phyloP scores from a whole-genome alignment of 2,888 invertebrate genomes.

The Hermodice carunculata region DNA sequence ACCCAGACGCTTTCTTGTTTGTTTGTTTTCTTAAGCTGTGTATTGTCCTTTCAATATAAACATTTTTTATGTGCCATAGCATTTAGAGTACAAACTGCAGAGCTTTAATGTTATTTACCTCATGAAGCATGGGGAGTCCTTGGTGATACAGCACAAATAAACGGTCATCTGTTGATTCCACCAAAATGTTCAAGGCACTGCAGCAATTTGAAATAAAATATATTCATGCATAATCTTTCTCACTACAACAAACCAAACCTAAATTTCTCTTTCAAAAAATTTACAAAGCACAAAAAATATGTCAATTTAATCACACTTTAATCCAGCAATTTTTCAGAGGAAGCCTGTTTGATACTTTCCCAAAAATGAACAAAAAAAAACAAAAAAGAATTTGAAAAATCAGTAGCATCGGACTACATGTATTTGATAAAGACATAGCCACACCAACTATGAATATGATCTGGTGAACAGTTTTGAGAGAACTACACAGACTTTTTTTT shows the following conservation, averaged over 20 bases:
- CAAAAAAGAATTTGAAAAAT: not conserved
- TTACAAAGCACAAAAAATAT: not conserved
- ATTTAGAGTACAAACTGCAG: not conserved
- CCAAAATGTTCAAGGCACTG: conserved; percentile 83
- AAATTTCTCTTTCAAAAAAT: not conserved
- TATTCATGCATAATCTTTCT: not conserved
- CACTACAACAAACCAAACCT: too few species aligned
- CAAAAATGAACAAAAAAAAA: not conserved
- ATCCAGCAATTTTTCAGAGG: too few species aligned
- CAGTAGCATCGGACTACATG: not conserved
- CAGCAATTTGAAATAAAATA: conserved; percentile 15
- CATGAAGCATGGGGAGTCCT: conserved; percentile 85
- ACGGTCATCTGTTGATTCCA: conserved; percentile 91
- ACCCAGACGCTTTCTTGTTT: too few species aligned
- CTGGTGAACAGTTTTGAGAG: too few species aligned
- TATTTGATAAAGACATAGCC: too few species aligned
- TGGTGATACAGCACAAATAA: conserved; percentile 91
- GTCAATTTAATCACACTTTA: too few species aligned
- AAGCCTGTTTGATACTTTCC: not conserved
- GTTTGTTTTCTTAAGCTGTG: too few species aligned
- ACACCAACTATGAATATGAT: too few species aligned
- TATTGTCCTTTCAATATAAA: too few species aligned
- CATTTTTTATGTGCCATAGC: not conserved
- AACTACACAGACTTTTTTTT: too few species aligned
- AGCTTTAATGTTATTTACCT: conserved; percentile 72